These are phyloP conservation scores for Babyrousa celebensis DNA, from an alignment of 2,797 vertebrate species.

Conservation along the genomic window DNA sequence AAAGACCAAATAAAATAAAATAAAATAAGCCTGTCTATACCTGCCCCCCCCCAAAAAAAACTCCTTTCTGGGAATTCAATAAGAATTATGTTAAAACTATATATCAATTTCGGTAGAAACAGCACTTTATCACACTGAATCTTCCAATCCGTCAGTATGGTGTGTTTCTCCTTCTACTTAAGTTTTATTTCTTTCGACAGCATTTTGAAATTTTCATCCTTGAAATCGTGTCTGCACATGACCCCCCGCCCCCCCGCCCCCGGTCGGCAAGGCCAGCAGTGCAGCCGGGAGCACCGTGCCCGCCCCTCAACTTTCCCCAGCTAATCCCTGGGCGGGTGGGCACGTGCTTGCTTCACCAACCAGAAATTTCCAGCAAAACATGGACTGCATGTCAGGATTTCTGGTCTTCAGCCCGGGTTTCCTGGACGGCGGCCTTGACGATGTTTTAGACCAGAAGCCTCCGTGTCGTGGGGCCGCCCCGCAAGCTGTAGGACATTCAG, in stretches of 20 bases:
- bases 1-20: too few relatives aligned
- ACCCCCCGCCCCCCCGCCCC: too few relatives aligned
- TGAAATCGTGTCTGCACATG: accelerated
- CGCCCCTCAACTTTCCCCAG: not conserved
- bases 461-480: accelerated
- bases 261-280: accelerated
- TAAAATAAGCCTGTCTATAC: not conserved
- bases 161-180: not conserved
- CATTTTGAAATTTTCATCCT: not conserved
- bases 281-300: accelerated
- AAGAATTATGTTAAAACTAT: not conserved
- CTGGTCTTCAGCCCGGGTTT: not conserved
- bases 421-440: accelerated
- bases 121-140: not conserved
- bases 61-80: not conserved
- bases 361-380: not conserved
- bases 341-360: not conserved
- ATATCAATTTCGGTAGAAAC: not conserved
- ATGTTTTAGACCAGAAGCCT: accelerated
- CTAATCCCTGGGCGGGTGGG: accelerated
- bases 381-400: not conserved
- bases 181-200: not conserved
- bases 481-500: accelerated
- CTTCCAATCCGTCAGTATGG: not conserved
- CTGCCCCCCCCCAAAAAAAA: not conserved